These are phyloP conservation scores for Chamaetylas fuelleborni DNA, from an alignment of 2,113 vertebrate species.

Conservation along the genomic window DNA sequence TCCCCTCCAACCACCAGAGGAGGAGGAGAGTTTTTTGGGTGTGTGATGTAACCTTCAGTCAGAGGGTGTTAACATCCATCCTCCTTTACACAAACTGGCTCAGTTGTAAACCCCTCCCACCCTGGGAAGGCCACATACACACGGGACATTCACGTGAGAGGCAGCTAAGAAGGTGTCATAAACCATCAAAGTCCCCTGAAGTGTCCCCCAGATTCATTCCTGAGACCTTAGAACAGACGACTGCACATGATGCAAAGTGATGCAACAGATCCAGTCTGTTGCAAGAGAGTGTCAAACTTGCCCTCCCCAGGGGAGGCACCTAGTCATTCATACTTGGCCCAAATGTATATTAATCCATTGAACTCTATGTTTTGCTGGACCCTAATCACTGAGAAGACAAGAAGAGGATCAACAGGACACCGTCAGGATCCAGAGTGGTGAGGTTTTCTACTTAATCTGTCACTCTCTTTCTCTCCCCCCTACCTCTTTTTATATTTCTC, in stretches of 20 bases:
- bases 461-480: background rate
- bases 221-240: background rate
- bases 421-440: background rate
- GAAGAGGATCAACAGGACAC: background rate
- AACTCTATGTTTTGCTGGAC: background rate
- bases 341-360: background rate
- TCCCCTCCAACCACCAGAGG: too few relatives aligned
- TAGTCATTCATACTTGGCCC: background rate
- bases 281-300: background rate
- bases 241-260: background rate
- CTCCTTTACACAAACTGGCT: background rate
- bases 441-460: background rate
- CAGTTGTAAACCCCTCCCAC: background rate
- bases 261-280: background rate
- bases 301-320: background rate
- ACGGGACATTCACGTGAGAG: background rate
- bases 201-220: background rate
- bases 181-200: background rate
- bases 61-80: background rate
- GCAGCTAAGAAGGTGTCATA: background rate
- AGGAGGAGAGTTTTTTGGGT: background rate
- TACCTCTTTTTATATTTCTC: background rate
- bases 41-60: background rate
- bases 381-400: background rate
- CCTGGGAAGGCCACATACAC: too few relatives aligned